A percentile compares a stretch with the other conserved stretches of the same genome.
These are phyloP conservation scores for Chaenodraco wilsoni DNA, from an alignment of 2,797 vertebrate species.

Conservation along the genomic window DNA sequence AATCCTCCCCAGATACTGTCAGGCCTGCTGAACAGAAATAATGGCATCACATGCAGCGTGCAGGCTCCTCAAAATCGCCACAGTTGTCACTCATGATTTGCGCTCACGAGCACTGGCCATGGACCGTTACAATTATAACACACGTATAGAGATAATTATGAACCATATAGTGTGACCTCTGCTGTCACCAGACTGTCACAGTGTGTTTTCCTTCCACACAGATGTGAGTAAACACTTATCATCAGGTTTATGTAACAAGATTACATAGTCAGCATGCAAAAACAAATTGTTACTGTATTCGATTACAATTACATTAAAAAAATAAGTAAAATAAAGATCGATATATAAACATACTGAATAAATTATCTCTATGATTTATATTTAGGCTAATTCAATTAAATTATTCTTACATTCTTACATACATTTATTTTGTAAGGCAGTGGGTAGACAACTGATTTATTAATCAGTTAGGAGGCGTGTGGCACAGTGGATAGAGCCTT, in stretches of 20 bases:
- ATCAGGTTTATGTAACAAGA: background rate
- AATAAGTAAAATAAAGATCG: no score
- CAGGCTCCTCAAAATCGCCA: slow-evolving; percentile 18
- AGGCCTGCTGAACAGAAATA: slow-evolving; percentile 64
- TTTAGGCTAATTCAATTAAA: no score
- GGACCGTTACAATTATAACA: slow-evolving; percentile 46
- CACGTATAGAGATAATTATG: slow-evolving; percentile 59
- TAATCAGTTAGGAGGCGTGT: no score
- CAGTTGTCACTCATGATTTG: slow-evolving; percentile 61
- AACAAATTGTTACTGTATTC: no score
- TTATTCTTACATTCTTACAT: no score
- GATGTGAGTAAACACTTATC: slow-evolving; percentile 42
- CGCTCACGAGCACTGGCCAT: slow-evolving; percentile 9
- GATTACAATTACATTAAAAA: no score
- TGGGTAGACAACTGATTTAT: no score
- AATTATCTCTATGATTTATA: no score
- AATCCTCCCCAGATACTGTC: slow-evolving; percentile 62
- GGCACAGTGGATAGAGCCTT: no score
- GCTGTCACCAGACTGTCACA: background rate
- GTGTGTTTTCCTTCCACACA: slow-evolving; percentile 26
- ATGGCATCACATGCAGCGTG: slow-evolving; percentile 31
- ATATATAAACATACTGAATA: no score
- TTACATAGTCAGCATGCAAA: no score
- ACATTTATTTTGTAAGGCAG: no score
- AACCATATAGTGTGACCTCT: slow-evolving; percentile 55